Base-by-base conservation (phyloP, 2,113 vertebrate genomes). In the Nothocercus julius region DNA sequence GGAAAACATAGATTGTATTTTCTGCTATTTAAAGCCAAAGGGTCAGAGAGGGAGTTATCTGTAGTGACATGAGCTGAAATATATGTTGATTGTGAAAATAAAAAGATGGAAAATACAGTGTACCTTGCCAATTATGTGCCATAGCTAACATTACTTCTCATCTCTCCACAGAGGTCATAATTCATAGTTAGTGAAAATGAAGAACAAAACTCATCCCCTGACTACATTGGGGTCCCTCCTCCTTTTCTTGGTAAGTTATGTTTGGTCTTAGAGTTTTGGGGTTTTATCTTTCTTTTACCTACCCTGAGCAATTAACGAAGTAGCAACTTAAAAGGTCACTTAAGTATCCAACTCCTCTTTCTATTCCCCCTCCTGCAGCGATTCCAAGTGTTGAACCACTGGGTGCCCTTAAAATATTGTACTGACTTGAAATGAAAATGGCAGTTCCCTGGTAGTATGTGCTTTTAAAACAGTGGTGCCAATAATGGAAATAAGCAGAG, bases 21-120 rank as follows among this genome's bases (percentile, higher is more conserved):
- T 98, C 94, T 97, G 97, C 97, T 98, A 86, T 98, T 98, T 98
- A 97, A 98, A 97, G 97, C 95, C 94, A 94, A 88, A 44, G 70
- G 97, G 97, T 98, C 97, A 97, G 95, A 84, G 91, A 90, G 95
- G 93, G 97, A 98, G 97, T 97, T 95, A 95, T 95, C 97, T 95
- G 94, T 82, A 90, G 69, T 97, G 97, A 97, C 97, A 97, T 69
- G 58, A 68, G 95, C 92, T 97, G 97, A 98, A 98, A 97, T 97
- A 97, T 84, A 89, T 68, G 90, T 93, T 78, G 96, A 97, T 95
- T 90, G 83, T 96, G 97, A 97, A 97, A 97, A 97, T 63, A 97
- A n/a, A 95, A 97, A 97, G 96, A 97, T 94, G 97, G 97, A 97
- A 98, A 98, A 97, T 87, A 87, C 92, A 78, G 84, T 4, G 3